Evolutionary conservation across 2,888 invertebrate species (phyloP).

Genomic region (Drosophila subquinaria): DNA sequence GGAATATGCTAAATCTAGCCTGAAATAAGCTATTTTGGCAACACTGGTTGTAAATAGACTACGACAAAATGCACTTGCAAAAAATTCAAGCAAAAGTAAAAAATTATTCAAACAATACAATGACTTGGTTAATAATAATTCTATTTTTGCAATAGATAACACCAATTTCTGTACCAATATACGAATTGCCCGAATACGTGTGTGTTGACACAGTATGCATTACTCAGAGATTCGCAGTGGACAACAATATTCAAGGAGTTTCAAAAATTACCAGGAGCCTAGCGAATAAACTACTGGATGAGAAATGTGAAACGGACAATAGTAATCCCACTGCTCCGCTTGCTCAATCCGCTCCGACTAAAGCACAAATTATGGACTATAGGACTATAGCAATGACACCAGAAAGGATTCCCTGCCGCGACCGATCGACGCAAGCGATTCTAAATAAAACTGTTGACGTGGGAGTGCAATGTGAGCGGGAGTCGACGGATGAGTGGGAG

Average conservation of each 20-base stretch:
- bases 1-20: too few relatives aligned
- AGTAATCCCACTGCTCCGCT: not conserved
- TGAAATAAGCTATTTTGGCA: too few relatives aligned
- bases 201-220: constrained; percentile 47
- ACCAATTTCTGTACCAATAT: constrained; percentile 33
- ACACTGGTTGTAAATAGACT: too few relatives aligned
- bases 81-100: constrained; percentile 7
- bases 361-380: not conserved
- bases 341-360: not conserved
- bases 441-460: constrained; percentile 12
- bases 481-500: constrained; percentile 22
- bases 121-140: not conserved
- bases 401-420: constrained; percentile 21
- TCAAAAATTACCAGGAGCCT: not conserved
- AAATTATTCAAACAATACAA: not conserved
- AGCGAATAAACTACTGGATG: not conserved
- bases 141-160: constrained; percentile 12
- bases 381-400: not conserved
- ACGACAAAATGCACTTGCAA: constrained; percentile 19
- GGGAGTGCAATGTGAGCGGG: constrained; percentile 64
- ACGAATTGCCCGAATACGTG: constrained; percentile 47
- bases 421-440: constrained; percentile 38
- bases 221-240: constrained; percentile 5
- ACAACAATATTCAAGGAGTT: not conserved
- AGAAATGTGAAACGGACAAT: not conserved